Conservation (phyloP, 2,113 vertebrate species). For the Lagopus leucura region DNA sequence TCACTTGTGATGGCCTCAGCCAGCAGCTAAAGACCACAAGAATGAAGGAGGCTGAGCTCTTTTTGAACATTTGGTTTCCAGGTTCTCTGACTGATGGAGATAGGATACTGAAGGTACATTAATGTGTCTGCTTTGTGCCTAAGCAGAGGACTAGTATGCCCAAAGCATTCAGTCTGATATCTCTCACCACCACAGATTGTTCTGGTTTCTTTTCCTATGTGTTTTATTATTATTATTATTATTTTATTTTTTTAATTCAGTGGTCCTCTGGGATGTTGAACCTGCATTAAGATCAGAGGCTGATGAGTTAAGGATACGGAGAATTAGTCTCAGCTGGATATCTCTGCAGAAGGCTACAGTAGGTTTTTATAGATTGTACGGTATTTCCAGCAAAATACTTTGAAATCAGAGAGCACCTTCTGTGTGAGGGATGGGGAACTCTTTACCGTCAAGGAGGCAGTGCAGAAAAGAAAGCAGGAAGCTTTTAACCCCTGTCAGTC, state of each 20-base stretch:
- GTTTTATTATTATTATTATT: background rate
- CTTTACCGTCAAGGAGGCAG: conserved; percentile 45
- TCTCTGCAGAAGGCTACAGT: conserved; percentile 22
- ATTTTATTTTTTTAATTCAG: background rate
- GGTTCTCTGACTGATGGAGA: background rate
- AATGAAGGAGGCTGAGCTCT: fast-evolving
- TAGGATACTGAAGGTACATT: background rate
- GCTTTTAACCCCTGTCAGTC: conserved; percentile 76
- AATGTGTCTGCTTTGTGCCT: background rate
- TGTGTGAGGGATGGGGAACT: conserved; percentile 39
- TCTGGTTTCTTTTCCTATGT: background rate
- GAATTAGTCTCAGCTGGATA: conserved; percentile 57
- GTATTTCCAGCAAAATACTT: conserved; percentile 50
- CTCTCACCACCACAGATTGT: background rate
- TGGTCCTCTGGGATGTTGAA: conserved; percentile 29
- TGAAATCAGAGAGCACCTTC: conserved; percentile 33
- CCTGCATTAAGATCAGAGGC: conserved; percentile 38
- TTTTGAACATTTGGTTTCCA: background rate
- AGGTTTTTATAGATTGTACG: conserved; percentile 6
- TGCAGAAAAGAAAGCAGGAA: conserved; percentile 45
- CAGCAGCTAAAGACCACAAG: background rate
- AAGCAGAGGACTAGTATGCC: background rate
- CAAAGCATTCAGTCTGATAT: background rate
- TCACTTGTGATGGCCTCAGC: fast-evolving
- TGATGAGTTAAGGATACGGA: conserved; percentile 47